Percentiles rank a stretch among this genome's conserved stretches.
These are phyloP conservation scores for Campoletis raptor DNA, from an alignment of 2,888 invertebrate species.

Conservation along the genomic window DNA sequence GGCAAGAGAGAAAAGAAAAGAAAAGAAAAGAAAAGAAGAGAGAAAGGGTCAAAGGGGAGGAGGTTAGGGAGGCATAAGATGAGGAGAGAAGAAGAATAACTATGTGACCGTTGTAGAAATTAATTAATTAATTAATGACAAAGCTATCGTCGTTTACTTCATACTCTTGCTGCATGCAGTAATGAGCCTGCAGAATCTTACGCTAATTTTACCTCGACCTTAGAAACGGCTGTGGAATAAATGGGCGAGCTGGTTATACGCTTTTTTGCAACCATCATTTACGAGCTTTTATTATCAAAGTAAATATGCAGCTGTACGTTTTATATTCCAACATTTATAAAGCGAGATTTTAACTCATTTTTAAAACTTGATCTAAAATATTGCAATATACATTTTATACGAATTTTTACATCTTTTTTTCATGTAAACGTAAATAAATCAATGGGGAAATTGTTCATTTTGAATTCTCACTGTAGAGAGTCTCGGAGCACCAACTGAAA, in stretches of 20 bases:
- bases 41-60: neutral
- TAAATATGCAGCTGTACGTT: conserved; percentile 23
- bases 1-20: conserved; percentile 4
- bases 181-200: conserved; percentile 47
- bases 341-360: too few relatives aligned
- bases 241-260: neutral
- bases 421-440: neutral
- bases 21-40: neutral
- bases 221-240: neutral
- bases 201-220: conserved; percentile 38
- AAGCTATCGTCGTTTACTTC: conserved; percentile 62
- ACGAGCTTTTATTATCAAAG: conserved; percentile 17
- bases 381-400: too few relatives aligned
- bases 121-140: conserved; percentile 67
- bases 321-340: neutral
- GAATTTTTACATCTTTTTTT: neutral
- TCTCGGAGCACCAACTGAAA: conserved; percentile 14
- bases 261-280: conserved; percentile 45
- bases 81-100: conserved; percentile 17
- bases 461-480: conserved; percentile 2
- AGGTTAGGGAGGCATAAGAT: neutral
- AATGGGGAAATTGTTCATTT: conserved; percentile 2
- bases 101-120: conserved; percentile 57
- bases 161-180: conserved; percentile 15
- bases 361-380: neutral